Base-by-base conservation (phyloP, 2,797 vertebrate genomes). In the Gymnothorax reevesii region DNA sequence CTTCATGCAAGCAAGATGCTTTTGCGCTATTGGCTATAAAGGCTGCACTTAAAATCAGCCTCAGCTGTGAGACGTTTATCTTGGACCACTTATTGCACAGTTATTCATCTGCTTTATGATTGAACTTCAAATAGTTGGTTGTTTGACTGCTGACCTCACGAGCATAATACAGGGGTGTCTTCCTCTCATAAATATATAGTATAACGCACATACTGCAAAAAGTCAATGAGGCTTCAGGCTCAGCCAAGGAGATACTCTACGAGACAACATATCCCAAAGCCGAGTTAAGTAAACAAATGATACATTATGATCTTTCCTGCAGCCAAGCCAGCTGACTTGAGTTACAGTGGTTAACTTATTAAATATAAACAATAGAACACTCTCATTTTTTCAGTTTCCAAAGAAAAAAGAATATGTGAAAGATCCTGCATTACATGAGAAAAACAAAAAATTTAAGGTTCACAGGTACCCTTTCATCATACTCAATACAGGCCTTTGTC, bases 361-460 rank as follows among this genome's bases (percentile, higher is more conserved):
- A 15, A 52, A 20, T 55, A 17, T 25, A 55, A 80, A 55, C 49
- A 77, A 77, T 77, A 80, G n/a, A 80, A 80, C 52, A 54, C 77
- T 80, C 52, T 80, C 77, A 80, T 17, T 54, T 80, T 80, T 80
- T 80, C 62, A 49, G 49, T 83, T 75, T 75, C 64, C 20, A 55
- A 75, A 22, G 71, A 71, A 86, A 83, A 86, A 60, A 86, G 54
- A 59, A 59, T 12, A 83, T 64, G 57, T n/a, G 4, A 15, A 83
- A 57, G 82, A 60, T 33, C n/a, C 57, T 83, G 7, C n/a, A 13
- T 57, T 57, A 57, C 55, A 27, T 25, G 4, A 71, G 64, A 84
- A 73, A 17, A 25, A 73, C 27, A n/a, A 66, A 42, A 64, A 66
- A 20, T 80, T 20, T 22, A 20, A 80, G 49, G 69, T 60, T 66